A percentile compares a stretch with the other conserved stretches of the same genome.
These are phyloP conservation scores for Struthidea cinerea DNA, from an alignment of 2,113 vertebrate genomes.

Conservation along the genomic window DNA sequence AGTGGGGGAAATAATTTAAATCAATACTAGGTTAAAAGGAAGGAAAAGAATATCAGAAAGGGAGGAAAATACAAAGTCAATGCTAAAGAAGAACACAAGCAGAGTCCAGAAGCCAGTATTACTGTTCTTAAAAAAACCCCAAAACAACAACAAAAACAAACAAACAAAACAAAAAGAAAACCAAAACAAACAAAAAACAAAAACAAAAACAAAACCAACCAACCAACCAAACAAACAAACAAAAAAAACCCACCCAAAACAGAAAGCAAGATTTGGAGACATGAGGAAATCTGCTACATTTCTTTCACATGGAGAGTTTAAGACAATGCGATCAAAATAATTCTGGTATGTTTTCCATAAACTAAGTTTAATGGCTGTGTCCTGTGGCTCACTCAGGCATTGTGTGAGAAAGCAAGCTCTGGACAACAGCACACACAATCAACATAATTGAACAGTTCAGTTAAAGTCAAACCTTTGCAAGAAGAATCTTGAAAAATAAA, in stretches of 20 bases:
- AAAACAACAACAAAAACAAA: not conserved
- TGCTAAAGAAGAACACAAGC: not conserved
- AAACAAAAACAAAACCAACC: no score
- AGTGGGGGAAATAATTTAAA: not conserved
- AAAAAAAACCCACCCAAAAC: no score
- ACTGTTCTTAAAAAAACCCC: not conserved
- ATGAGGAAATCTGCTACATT: not conserved
- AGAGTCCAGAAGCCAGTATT: not conserved
- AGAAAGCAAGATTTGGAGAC: not conserved
- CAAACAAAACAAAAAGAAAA: no score
- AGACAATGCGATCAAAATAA: not conserved
- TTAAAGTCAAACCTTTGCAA: not conserved
- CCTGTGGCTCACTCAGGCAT: not conserved
- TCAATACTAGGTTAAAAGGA: not conserved
- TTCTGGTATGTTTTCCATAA: not conserved
- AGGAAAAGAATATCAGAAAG: not conserved
- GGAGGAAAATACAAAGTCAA: not conserved
- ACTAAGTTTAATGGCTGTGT: not conserved
- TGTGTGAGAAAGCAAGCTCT: not conserved
- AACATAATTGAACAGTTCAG: not conserved
- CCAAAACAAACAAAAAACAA: no score
- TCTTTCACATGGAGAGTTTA: not conserved
- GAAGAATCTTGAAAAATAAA: not conserved
- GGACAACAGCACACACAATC: not conserved
- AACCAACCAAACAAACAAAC: no score